phyloP scores from a whole-genome alignment of 1,140 invertebrate species.

The Glossosoma conforme region DNA sequence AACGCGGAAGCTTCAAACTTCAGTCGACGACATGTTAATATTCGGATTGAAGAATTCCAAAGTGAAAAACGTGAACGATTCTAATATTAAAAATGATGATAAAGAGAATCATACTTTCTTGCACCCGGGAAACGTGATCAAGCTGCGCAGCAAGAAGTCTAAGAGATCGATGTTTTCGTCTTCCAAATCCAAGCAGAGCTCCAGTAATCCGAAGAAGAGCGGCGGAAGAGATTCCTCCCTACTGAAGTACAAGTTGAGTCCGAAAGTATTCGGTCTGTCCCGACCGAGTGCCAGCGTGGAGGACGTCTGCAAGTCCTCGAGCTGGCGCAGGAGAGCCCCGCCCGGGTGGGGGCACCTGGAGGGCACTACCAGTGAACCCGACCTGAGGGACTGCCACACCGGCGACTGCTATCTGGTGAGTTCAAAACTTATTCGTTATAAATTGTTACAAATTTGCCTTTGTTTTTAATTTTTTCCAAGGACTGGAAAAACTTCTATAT shows the following conservation, averaged over 20 bases:
- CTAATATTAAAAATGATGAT: slow-evolving; percentile 33
- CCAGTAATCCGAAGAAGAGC: slow-evolving; percentile 27
- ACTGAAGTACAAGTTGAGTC: slow-evolving; percentile 49
- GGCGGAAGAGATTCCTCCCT: slow-evolving; percentile 24
- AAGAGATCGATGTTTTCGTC: slow-evolving; percentile 42
- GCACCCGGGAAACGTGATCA: slow-evolving; percentile 39
- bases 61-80: not conserved
- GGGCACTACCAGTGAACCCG: slow-evolving; percentile 42
- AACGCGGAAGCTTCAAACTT: slow-evolving; percentile 36
- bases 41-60: slow-evolving; percentile 37
- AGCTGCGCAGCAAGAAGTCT: slow-evolving; percentile 39
- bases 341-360: slow-evolving; percentile 28
- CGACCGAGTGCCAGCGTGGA: slow-evolving; percentile 54
- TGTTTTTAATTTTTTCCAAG: too few species aligned
- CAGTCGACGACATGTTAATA: slow-evolving; percentile 46
- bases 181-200: slow-evolving; percentile 35
- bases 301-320: slow-evolving; percentile 39
- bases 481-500: too few species aligned
- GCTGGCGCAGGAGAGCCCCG: slow-evolving; percentile 1
- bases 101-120: slow-evolving; percentile 40
- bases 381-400: slow-evolving; percentile 32
- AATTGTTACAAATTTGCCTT: too few species aligned
- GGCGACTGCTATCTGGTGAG: slow-evolving; percentile 22
- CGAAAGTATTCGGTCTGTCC: slow-evolving; percentile 51
- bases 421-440: too few species aligned